Evolutionary conservation across 2,797 vertebrate species (phyloP).

Genomic region (Moxostoma hubbsi): DNA sequence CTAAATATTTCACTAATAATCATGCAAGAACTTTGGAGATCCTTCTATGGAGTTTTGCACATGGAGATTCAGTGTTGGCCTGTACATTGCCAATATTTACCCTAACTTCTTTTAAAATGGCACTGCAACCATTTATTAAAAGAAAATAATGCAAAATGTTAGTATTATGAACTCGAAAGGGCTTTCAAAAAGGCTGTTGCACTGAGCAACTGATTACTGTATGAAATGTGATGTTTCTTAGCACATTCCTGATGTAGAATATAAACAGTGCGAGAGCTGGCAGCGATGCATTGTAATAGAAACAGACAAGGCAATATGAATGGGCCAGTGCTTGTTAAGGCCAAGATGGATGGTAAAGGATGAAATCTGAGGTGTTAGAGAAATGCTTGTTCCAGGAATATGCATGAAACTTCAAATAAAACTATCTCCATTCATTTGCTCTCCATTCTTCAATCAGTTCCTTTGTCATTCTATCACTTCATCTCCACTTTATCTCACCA

Average conservation of each 20-base stretch:
- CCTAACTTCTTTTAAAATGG: background rate
- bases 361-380: conserved; percentile 1
- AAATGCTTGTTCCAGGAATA: conserved; percentile 35
- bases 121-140: background rate
- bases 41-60: too few relatives aligned
- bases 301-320: conserved; percentile 39
- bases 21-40: too few relatives aligned
- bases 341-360: conserved; percentile 12
- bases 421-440: conserved; percentile 4
- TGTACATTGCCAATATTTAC: background rate
- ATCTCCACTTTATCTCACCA: conserved; percentile 7
- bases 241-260: background rate
- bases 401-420: conserved; percentile 27
- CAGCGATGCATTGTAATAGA: conserved; percentile 18
- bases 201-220: background rate
- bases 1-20: too few relatives aligned
- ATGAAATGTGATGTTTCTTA: conserved; percentile 7
- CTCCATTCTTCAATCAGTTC: conserved; percentile 9
- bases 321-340: conserved; percentile 22
- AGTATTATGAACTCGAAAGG: background rate
- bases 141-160: background rate
- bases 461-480: conserved; percentile 24
- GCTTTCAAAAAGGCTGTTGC: background rate
- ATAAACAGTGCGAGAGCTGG: background rate
- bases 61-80: too few relatives aligned